phyloP scores from a whole-genome alignment of 2,888 invertebrate species.

The Cosmopolites sordidus region DNA sequence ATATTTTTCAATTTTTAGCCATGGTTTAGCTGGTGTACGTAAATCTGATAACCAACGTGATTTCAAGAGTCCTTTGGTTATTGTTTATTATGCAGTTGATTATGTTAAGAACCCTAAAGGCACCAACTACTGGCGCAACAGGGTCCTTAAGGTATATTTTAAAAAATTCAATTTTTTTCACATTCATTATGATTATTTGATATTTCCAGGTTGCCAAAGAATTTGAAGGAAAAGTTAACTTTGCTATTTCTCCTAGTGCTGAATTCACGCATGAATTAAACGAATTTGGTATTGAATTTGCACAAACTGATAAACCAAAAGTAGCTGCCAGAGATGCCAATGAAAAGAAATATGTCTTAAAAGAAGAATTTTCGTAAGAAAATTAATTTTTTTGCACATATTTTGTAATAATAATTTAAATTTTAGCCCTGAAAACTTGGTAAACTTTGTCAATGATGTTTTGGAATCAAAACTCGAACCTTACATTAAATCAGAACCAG shows the following conservation, averaged over 20 bases:
- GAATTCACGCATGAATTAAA: slow-evolving; percentile 93
- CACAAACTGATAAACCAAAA: slow-evolving; percentile 83
- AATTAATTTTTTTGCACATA: neutral
- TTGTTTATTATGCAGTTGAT: slow-evolving; percentile 92
- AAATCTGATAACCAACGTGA: slow-evolving; percentile 79
- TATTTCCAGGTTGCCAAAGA: slow-evolving; percentile 56
- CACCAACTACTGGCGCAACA: slow-evolving; percentile 98
- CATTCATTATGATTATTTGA: neutral
- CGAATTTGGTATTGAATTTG: slow-evolving; percentile 87
- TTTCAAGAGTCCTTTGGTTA: slow-evolving; percentile 83
- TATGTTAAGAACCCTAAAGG: slow-evolving; percentile 96
- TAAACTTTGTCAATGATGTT: slow-evolving; percentile 79
- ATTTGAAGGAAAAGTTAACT: slow-evolving; percentile 59
- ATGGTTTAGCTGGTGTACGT: slow-evolving; percentile 89
- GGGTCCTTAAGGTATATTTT: slow-evolving; percentile 74
- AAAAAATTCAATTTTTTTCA: neutral
- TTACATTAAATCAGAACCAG: slow-evolving; percentile 90
- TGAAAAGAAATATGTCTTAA: slow-evolving; percentile 86
- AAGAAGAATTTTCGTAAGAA: slow-evolving; percentile 80
- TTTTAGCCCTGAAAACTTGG: slow-evolving; percentile 73
- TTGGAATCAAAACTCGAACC: slow-evolving; percentile 80
- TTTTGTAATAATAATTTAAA: slow-evolving; percentile 9
- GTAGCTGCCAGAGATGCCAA: slow-evolving; percentile 78
- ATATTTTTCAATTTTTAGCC: slow-evolving; percentile 44
- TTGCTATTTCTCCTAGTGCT: slow-evolving; percentile 89